These are phyloP conservation scores for Micronisus gabar DNA, from an alignment of 2,113 vertebrate genomes.

Conservation along the genomic window DNA sequence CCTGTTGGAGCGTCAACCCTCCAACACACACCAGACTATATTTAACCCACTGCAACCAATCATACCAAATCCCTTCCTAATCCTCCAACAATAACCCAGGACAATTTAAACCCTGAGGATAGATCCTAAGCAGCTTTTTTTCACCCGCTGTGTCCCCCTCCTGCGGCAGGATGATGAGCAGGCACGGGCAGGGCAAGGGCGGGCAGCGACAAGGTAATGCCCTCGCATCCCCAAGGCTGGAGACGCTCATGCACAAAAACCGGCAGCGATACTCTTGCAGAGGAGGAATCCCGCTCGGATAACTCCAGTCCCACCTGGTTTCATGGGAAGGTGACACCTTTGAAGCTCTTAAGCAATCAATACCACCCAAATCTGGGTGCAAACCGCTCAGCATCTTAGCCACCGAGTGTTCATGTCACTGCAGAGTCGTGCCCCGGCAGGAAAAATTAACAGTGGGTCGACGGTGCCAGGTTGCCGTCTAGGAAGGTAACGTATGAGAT, in stretches of 20 bases:
- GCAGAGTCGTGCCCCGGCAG: fast-evolving
- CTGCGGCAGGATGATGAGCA: background rate
- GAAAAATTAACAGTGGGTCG: background rate
- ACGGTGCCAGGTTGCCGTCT: background rate
- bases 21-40: constrained; percentile 11
- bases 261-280: fast-evolving
- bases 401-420: fast-evolving
- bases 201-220: background rate
- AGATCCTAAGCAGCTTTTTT: constrained; percentile 54
- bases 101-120: constrained; percentile 42
- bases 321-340: background rate
- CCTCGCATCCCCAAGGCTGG: fast-evolving
- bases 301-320: background rate
- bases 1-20: background rate
- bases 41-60: constrained; percentile 55
- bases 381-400: background rate
- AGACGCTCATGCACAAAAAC: background rate
- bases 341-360: background rate
- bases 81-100: constrained; percentile 31
- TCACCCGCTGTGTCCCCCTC: background rate
- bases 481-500: fast-evolving
- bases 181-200: background rate
- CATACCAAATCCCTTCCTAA: constrained; percentile 42
- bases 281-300: background rate
- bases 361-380: background rate